Percentiles rank a stretch among this genome's conserved stretches.
Conservation (phyloP, 2,113 vertebrate genomes). For the Rhegmatorhina hoffmannsi region DNA sequence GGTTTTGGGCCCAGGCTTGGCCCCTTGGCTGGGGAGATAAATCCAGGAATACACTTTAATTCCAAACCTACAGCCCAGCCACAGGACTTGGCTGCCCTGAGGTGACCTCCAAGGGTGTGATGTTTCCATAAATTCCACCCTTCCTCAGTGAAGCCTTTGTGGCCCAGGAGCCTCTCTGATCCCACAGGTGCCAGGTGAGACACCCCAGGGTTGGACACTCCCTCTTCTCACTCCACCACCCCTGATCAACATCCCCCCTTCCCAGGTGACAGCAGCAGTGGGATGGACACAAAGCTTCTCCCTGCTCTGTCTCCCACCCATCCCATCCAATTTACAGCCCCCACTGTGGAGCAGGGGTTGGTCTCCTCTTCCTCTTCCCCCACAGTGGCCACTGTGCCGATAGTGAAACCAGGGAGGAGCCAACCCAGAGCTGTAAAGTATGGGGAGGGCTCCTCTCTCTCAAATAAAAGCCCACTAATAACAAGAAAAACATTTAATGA, state of each 20-base stretch:
- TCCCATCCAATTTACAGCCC: neutral
- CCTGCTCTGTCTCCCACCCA: neutral
- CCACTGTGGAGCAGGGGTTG: rapidly evolving
- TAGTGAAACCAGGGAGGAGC: neutral
- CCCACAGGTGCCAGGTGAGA: neutral
- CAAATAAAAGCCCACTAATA: conserved; percentile 6
- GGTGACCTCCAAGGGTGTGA: neutral
- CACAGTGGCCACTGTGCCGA: rapidly evolving
- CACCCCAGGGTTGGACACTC: neutral
- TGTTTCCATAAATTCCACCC: neutral
- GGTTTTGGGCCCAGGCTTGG: neutral
- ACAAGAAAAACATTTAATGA: conserved; percentile 41
- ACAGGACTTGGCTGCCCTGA: neutral
- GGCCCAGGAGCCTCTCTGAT: neutral
- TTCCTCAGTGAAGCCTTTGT: neutral
- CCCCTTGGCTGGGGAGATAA: neutral
- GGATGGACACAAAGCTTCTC: neutral
- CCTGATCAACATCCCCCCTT: neutral
- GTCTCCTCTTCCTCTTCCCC: neutral
- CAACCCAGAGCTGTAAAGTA: neutral
- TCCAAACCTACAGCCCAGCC: neutral
- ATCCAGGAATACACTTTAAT: neutral
- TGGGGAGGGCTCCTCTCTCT: neutral
- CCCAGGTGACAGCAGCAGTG: neutral
- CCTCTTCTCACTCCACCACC: neutral